A percentile compares a stretch with the other conserved stretches of the same genome.
Conservation (phyloP, 1,140 invertebrate species). For the Linepithema humile region DNA sequence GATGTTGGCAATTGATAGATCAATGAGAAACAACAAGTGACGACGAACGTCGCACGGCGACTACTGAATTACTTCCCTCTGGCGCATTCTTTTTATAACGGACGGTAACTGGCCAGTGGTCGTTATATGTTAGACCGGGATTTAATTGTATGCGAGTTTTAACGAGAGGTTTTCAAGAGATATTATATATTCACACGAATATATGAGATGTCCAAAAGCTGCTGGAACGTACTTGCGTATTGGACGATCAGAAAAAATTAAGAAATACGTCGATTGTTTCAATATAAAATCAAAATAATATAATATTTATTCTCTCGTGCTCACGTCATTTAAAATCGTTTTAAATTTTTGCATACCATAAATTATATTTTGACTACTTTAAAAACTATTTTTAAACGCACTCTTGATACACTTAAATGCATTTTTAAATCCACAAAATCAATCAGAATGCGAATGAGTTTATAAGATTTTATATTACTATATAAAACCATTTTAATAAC, state of each 20-base stretch:
- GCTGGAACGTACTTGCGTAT: background rate
- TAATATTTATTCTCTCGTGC: background rate
- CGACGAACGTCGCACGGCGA: background rate
- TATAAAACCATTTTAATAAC: no score
- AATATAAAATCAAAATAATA: conserved; percentile 12
- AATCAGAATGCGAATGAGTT: no score
- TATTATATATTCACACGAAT: conserved; percentile 19
- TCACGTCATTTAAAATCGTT: no score
- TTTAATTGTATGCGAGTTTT: conserved; percentile 14
- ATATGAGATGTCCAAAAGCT: background rate
- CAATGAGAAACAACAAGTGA: background rate
- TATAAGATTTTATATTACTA: no score
- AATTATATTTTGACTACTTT: no score
- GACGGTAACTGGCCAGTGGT: background rate
- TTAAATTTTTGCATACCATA: no score
- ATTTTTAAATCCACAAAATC: no score
- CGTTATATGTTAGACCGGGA: background rate
- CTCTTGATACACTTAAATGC: no score
- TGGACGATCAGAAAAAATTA: background rate
- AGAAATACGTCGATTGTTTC: background rate
- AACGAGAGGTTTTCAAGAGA: background rate
- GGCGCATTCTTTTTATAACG: conserved; percentile 27
- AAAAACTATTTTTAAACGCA: no score
- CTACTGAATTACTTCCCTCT: conserved; percentile 17
- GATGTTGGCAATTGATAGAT: background rate